Evolutionary conservation across 30 jellyfish, hydroid and myxozoan genomes (phyloP).

Genomic region (Hydractinia echinata): DNA sequence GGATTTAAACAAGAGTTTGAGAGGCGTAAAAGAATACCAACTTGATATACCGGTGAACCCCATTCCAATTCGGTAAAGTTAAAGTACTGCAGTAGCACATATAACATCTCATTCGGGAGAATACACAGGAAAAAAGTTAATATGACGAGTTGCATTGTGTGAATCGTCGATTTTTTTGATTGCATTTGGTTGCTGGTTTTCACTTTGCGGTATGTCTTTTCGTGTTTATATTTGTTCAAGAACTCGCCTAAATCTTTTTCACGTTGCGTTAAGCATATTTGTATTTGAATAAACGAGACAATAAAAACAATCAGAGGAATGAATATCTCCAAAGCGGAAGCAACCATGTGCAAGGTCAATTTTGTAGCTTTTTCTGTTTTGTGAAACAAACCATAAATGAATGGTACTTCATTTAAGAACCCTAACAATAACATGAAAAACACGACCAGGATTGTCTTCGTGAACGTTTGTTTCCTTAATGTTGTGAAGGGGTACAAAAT

Average conservation of each 20-base stretch:
- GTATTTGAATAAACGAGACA: background rate
- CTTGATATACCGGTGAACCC: conserved; percentile 62
- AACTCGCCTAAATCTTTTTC: background rate
- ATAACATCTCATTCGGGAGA: conserved; percentile 64
- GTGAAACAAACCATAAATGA: conserved; percentile 39
- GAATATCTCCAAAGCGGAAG: background rate
- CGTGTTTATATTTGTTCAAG: background rate
- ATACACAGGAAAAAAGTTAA: conserved; percentile 64
- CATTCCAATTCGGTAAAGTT: conserved; percentile 26
- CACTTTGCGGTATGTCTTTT: background rate
- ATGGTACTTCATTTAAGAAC: conserved; percentile 45
- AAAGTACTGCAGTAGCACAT: conserved; percentile 29
- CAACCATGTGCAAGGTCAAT: conserved; percentile 27
- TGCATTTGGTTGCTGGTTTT: background rate
- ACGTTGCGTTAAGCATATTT: background rate
- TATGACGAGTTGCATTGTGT: conserved; percentile 37
- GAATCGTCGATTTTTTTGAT: conserved; percentile 23
- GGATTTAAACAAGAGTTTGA: conserved; percentile 79
- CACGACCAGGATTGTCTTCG: conserved; percentile 7
- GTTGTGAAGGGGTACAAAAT: conserved; percentile 50
- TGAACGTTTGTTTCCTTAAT: background rate
- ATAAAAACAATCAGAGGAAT: conserved; percentile 36
- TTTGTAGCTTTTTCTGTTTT: conserved; percentile 25
- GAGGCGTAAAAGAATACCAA: conserved; percentile 45
- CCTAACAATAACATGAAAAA: conserved; percentile 26